phyloP scores from a whole-genome alignment of 1,140 invertebrate genomes.

The Subanguina moxae region DNA sequence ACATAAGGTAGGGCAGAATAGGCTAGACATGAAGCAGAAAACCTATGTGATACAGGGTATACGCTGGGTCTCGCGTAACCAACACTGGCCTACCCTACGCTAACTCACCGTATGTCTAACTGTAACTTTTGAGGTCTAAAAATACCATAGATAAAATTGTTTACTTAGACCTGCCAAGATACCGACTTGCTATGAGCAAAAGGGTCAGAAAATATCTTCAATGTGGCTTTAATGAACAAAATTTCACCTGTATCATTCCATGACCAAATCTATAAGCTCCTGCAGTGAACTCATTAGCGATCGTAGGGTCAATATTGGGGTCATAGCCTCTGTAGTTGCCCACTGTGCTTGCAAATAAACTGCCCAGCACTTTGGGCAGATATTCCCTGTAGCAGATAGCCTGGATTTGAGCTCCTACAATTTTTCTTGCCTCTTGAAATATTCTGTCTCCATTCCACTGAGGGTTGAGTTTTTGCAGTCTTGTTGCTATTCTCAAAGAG shows the following conservation, averaged over 20 bases:
- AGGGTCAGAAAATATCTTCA: not conserved
- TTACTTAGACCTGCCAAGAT: too few relatives aligned
- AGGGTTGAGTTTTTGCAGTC: conserved; percentile 52
- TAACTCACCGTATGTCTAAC: too few relatives aligned
- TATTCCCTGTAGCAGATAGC: conserved; percentile 55
- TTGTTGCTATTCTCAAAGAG: conserved; percentile 44
- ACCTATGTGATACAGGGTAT: too few relatives aligned
- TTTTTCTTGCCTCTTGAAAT: conserved; percentile 70
- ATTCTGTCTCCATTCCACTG: conserved; percentile 54
- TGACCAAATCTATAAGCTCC: conserved; percentile 69
- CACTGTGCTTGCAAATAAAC: conserved; percentile 54
- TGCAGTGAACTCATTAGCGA: conserved; percentile 68
- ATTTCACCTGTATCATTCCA: conserved; percentile 62
- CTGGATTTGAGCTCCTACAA: conserved; percentile 62
- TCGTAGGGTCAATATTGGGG: conserved; percentile 64
- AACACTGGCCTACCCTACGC: too few relatives aligned
- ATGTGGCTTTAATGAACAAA: not conserved
- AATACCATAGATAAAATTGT: too few relatives aligned
- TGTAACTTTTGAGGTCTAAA: too few relatives aligned
- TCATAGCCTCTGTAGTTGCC: conserved; percentile 66
- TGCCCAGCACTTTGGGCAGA: conserved; percentile 56
- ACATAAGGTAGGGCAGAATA: too few relatives aligned
- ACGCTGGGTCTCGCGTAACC: too few relatives aligned
- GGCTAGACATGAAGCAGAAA: too few relatives aligned
- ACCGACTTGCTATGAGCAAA: not conserved